A percentile compares a stretch with the other conserved stretches of the same genome.
Conservation (phyloP, 2,113 vertebrate species). For the Strigops habroptila region DNA sequence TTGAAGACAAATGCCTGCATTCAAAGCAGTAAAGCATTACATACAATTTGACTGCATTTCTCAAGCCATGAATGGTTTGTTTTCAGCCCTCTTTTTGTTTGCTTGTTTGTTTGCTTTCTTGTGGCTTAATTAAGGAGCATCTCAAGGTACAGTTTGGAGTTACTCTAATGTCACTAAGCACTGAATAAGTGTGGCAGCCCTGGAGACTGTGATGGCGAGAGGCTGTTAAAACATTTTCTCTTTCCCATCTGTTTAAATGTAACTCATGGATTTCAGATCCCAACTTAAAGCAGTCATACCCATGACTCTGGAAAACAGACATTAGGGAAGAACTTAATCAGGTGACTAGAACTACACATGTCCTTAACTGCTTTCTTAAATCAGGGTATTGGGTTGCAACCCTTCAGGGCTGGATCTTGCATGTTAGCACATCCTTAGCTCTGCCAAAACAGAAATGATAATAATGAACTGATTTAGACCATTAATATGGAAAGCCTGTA, state of each 20-base stretch:
- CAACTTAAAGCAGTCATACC: neutral
- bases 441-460: neutral
- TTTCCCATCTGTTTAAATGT: neutral
- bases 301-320: neutral
- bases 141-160: neutral
- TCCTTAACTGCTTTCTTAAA: neutral
- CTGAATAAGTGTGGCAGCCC: neutral
- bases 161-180: neutral
- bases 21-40: neutral
- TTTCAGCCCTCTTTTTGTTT: neutral
- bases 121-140: constrained; percentile 3
- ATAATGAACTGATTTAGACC: neutral
- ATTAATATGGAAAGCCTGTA: neutral
- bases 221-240: neutral
- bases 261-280: neutral
- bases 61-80: neutral
- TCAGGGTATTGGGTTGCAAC: neutral
- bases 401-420: neutral
- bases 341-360: neutral
- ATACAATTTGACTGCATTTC: constrained; percentile 2
- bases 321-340: neutral
- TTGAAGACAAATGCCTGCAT: constrained; percentile 33
- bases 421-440: neutral
- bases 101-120: neutral
- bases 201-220: neutral